These are phyloP conservation scores for Barbus barbus DNA, from an alignment of 2,113 vertebrate genomes.

Conservation along the genomic window DNA sequence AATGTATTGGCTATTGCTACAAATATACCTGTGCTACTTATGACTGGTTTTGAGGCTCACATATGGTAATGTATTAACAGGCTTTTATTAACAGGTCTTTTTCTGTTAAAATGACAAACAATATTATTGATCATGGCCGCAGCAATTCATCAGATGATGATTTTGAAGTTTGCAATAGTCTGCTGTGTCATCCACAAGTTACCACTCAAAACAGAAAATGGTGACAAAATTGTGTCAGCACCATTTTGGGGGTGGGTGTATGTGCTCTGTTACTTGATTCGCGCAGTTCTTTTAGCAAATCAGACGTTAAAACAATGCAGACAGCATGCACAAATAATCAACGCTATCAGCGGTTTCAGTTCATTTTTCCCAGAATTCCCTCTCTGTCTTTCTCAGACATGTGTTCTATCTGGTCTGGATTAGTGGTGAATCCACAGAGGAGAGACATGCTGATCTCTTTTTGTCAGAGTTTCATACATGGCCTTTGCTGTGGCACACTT, in stretches of 20 bases:
- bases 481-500: conserved; percentile 13
- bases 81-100: no score
- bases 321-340: not conserved
- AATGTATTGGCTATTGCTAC: no score
- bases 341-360: not conserved
- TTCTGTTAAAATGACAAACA: no score
- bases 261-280: not conserved
- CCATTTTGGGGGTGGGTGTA: not conserved
- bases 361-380: not conserved
- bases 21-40: no score
- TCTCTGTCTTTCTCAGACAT: conserved; percentile 22
- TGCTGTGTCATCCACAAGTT: not conserved
- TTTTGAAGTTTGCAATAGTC: not conserved
- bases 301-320: not conserved
- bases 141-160: not conserved
- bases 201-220: not conserved
- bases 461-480: conserved; percentile 19
- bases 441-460: conserved; percentile 24
- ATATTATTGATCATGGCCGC: no score
- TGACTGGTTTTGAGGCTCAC: no score
- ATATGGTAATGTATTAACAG: no score
- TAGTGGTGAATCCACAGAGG: not conserved
- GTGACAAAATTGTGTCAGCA: not conserved
- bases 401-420: conserved; percentile 32
- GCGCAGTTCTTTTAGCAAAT: not conserved